Evolutionary conservation across 1,140 invertebrate species (phyloP).

Genomic region (Fragariocoptes setiger): DNA sequence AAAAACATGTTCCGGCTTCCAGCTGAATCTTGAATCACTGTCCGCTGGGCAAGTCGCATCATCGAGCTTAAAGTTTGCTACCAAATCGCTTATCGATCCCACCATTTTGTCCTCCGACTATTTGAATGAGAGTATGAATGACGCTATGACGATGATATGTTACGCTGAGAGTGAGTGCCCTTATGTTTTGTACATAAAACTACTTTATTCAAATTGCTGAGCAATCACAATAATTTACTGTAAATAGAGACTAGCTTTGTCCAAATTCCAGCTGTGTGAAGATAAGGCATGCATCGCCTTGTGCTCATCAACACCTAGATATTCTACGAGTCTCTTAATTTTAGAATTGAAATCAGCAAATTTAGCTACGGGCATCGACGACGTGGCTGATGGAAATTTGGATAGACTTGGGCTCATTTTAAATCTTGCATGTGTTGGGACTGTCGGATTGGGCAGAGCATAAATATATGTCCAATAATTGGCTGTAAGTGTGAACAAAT

Average conservation of each 20-base stretch:
- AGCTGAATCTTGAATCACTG: no score
- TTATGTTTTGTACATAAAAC: no score
- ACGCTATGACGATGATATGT: no score
- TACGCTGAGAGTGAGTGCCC: no score
- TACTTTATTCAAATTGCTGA: no score
- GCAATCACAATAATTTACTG: no score
- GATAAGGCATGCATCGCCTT: constrained; percentile 48
- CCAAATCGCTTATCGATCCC: no score
- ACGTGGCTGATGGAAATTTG: constrained; percentile 3
- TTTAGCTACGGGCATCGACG: constrained; percentile 17
- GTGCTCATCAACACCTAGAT: constrained; percentile 53
- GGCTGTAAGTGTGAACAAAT: constrained; percentile 58
- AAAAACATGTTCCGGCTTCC: no score
- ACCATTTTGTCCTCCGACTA: no score
- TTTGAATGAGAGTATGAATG: no score
- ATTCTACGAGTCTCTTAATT: constrained; percentile 38
- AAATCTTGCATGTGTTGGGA: constrained; percentile 2
- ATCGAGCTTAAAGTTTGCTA: no score
- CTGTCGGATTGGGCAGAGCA: constrained; percentile 21
- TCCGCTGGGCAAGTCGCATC: no score
- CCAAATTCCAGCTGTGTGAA: constrained; percentile 47
- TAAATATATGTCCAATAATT: constrained; percentile 78
- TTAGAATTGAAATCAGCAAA: constrained; percentile 44
- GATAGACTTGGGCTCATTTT: constrained; percentile 1
- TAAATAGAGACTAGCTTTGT: constrained; percentile 12